A percentile compares a stretch with the other conserved stretches of the same genome.
Conservation (phyloP, 1,140 invertebrate genomes). For the Conus ventricosus region DNA sequence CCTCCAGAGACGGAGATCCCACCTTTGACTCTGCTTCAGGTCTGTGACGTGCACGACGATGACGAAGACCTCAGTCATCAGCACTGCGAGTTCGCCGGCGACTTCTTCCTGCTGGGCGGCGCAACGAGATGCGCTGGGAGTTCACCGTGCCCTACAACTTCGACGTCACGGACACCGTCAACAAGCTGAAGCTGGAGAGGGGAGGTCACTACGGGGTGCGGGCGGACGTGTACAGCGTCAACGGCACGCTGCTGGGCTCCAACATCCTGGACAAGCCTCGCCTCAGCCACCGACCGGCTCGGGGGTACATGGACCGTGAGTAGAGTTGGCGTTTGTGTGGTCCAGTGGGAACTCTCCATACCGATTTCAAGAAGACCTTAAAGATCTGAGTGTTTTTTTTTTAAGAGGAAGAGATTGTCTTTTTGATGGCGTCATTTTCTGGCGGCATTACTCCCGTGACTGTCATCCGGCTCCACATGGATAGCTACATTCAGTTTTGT, state of each 20-base stretch:
- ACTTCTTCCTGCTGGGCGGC: constrained; percentile 48
- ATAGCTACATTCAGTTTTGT: no score
- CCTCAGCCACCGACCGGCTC: constrained; percentile 36
- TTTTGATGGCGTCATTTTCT: no score
- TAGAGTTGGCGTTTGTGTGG: not conserved
- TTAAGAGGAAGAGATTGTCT: no score
- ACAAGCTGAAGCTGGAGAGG: not conserved
- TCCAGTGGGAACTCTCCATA: no score
- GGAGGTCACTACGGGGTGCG: constrained; percentile 44
- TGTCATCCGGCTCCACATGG: no score
- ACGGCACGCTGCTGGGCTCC: constrained; percentile 38
- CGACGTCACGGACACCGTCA: constrained; percentile 45
- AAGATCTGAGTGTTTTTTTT: no score
- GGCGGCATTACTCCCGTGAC: no score
- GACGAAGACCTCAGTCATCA: not conserved
- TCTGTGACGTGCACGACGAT: constrained; percentile 23
- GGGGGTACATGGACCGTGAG: constrained; percentile 44
- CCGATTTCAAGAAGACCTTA: no score
- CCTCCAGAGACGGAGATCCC: no score
- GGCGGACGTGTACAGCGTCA: constrained; percentile 41
- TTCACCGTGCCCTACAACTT: constrained; percentile 44
- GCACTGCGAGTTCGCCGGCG: constrained; percentile 41
- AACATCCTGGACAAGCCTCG: constrained; percentile 37
- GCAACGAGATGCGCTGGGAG: constrained; percentile 45
- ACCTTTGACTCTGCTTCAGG: not conserved